Evolutionary conservation across 2,888 invertebrate species (phyloP).

Genomic region (Myopa testacea): DNA sequence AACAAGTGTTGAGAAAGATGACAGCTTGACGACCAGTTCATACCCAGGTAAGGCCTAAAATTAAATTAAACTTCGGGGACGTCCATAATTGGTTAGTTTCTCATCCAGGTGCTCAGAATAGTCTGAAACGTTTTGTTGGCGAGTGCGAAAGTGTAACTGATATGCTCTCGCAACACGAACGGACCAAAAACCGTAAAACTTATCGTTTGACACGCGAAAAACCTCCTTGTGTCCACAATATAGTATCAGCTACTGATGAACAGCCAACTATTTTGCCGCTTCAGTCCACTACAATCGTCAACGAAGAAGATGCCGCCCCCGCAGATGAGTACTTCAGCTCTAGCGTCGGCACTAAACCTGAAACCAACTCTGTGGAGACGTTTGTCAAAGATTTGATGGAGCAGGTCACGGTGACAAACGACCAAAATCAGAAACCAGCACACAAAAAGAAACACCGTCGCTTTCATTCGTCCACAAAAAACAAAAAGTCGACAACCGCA

Average conservation of each 20-base stretch:
- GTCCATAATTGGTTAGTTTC: neutral
- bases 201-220: constrained; percentile 65
- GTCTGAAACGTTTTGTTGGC: constrained; percentile 65
- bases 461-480: constrained; percentile 45
- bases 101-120: constrained; percentile 45
- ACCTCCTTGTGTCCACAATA: constrained; percentile 56
- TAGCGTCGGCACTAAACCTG: constrained; percentile 40
- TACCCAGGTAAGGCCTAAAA: constrained; percentile 40
- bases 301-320: constrained; percentile 71
- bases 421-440: constrained; percentile 47
- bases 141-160: constrained; percentile 67
- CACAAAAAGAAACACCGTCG: constrained; percentile 41
- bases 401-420: constrained; percentile 67
- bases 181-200: constrained; percentile 67
- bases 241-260: constrained; percentile 52
- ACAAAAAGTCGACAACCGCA: constrained; percentile 52
- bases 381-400: constrained; percentile 73
- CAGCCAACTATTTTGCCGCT: constrained; percentile 16
- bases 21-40: constrained; percentile 57
- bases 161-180: constrained; percentile 64
- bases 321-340: constrained; percentile 77
- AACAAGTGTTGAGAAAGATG: constrained; percentile 66
- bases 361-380: constrained; percentile 70
- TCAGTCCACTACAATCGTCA: constrained; percentile 48
- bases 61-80: neutral